These are phyloP conservation scores for Aethina tumida DNA, from an alignment of 1,140 invertebrate genomes.

Conservation along the genomic window DNA sequence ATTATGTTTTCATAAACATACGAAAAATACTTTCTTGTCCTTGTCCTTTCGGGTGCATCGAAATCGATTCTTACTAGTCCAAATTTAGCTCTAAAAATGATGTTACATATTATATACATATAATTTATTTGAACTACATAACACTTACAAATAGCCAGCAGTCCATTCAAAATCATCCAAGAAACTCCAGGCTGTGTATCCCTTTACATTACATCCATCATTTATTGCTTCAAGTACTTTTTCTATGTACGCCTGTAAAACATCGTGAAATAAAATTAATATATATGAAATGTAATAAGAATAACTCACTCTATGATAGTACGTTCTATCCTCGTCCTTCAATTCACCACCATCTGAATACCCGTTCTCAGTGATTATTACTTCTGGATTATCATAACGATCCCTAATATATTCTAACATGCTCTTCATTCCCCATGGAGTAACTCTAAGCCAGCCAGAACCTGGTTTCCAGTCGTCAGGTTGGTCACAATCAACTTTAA, in stretches of 20 bases:
- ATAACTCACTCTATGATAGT: slow-evolving; percentile 1
- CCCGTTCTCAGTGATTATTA: slow-evolving; percentile 7
- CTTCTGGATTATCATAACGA: not conserved
- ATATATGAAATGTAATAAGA: too few species aligned
- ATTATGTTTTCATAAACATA: too few species aligned
- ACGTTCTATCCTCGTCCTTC: slow-evolving; percentile 3
- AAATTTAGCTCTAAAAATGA: too few species aligned
- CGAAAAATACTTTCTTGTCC: too few species aligned
- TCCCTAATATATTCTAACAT: slow-evolving; percentile 4
- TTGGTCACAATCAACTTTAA: slow-evolving; percentile 2
- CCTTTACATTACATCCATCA: slow-evolving; percentile 34
- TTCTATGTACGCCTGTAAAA: slow-evolving; percentile 6
- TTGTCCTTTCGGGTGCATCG: too few species aligned
- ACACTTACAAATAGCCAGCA: too few species aligned
- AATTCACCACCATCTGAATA: not conserved
- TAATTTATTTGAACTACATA: too few species aligned
- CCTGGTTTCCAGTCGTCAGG: slow-evolving; percentile 2
- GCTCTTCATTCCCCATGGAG: slow-evolving; percentile 5
- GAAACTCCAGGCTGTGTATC: slow-evolving; percentile 53
- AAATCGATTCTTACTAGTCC: too few species aligned
- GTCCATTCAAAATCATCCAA: slow-evolving; percentile 58
- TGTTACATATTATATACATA: too few species aligned
- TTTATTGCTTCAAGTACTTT: slow-evolving; percentile 20
- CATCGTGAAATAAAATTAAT: not conserved
- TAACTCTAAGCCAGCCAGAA: too few species aligned